Base-by-base conservation (phyloP, 2,113 vertebrate species). In the Rutilus rutilus region DNA sequence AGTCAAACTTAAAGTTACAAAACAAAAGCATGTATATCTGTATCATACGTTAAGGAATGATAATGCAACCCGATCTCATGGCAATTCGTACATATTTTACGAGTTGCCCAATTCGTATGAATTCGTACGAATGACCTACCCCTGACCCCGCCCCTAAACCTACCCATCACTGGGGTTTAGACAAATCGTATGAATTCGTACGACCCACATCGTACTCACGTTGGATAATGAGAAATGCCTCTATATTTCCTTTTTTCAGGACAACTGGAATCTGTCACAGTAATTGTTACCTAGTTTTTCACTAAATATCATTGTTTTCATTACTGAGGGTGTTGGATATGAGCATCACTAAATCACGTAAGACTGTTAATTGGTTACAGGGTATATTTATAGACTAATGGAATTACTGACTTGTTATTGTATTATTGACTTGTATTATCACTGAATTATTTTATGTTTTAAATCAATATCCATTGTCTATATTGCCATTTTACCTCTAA, bases 391-490 rank as follows among this genome's bases (percentile, higher is more conserved):
- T 23, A 25, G 33, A 39, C 33, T 39, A 21, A 39, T 21, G 50
- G 75, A 78, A 60, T 78, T n/a, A 79, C 21, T 60, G 33, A 39
- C 54, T 15, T 42, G 39, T 42, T 42, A 42, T 42, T 42, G 39
- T 42, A 42, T 42, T 42, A 8, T 8, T 8, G 39, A 42, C 39
- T 42, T 42, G 42, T 2, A 9, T 42, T 42, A 42, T 42, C 9
- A 42, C 1, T 42, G 7, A 39, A 60, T n/a, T 39, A 39, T 42
- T 79, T 42, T 25, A 23, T 39, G 19, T 39, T 39, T 59, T n/a
- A 79, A 42, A 79, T 60, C 33, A 21, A 60, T 8, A 81, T 15
- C 39, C n/a, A 47, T 81, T 65, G 78, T 65, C 39, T 64, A 50
- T 47, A 47, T 27, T 30, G 25, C 45, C 57, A 42, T 15, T 30